phyloP scores from a whole-genome alignment of 2,797 vertebrate species.

The Danio jaintianensis region DNA sequence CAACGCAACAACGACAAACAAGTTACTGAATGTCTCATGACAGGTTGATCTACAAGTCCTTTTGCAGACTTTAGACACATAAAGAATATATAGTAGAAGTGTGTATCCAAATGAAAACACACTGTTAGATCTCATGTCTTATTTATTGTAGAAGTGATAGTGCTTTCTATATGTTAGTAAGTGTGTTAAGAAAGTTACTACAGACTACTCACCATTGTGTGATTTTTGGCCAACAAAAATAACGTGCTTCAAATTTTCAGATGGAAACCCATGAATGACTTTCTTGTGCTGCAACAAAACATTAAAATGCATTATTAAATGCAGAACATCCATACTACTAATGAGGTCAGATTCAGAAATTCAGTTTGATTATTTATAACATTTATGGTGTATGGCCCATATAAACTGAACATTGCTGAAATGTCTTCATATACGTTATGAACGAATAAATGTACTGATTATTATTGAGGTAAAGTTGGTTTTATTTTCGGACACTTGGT shows the following conservation, averaged over 20 bases:
- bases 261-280: neutral
- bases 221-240: neutral
- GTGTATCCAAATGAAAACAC: too few species aligned
- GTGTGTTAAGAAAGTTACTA: neutral
- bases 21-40: too few species aligned
- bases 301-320: neutral
- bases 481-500: too few species aligned
- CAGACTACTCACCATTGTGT: constrained; percentile 25
- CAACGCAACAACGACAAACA: neutral
- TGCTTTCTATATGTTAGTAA: neutral
- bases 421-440: too few species aligned
- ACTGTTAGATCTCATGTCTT: neutral
- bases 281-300: neutral
- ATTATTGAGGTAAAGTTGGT: too few species aligned
- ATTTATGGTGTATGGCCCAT: neutral
- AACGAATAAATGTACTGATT: too few species aligned
- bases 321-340: neutral
- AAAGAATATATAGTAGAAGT: too few species aligned
- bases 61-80: neutral
- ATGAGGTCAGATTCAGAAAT: too few species aligned
- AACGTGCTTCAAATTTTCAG: neutral
- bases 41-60: neutral
- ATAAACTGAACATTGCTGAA: neutral
- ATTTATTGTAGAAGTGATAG: neutral
- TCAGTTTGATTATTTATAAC: neutral